These are phyloP conservation scores for Drosophila demipolita DNA, from an alignment of 2,888 invertebrate genomes.

Conservation along the genomic window DNA sequence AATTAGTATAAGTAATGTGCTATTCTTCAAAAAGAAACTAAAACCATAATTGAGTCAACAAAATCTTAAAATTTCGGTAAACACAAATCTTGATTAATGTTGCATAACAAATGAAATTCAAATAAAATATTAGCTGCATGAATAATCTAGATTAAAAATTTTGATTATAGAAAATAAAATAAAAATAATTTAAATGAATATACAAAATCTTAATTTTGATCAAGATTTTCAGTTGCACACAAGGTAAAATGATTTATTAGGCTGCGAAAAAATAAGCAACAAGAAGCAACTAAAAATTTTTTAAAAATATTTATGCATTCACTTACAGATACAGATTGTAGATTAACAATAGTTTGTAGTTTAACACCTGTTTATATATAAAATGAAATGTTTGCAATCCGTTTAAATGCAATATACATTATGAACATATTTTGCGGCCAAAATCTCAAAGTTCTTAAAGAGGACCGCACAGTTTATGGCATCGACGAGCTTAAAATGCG, in stretches of 20 bases:
- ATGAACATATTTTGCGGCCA: constrained; percentile 17
- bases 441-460: constrained; percentile 16
- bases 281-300: neutral
- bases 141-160: neutral
- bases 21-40: neutral
- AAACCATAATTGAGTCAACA: neutral
- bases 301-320: neutral
- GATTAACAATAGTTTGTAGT: neutral
- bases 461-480: constrained; percentile 45
- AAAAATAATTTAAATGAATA: neutral
- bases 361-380: neutral
- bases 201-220: neutral
- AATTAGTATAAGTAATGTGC: neutral
- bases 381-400: neutral
- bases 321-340: neutral
- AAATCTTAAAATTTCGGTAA: neutral
- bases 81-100: neutral
- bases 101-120: neutral
- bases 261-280: neutral
- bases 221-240: neutral
- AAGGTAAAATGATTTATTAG: neutral
- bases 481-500: constrained; percentile 44
- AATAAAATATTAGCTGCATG: neutral
- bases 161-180: neutral
- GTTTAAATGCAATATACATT: constrained; percentile 6